Conservation (phyloP, 2,888 invertebrate species). For the Cerastis leucographa region DNA sequence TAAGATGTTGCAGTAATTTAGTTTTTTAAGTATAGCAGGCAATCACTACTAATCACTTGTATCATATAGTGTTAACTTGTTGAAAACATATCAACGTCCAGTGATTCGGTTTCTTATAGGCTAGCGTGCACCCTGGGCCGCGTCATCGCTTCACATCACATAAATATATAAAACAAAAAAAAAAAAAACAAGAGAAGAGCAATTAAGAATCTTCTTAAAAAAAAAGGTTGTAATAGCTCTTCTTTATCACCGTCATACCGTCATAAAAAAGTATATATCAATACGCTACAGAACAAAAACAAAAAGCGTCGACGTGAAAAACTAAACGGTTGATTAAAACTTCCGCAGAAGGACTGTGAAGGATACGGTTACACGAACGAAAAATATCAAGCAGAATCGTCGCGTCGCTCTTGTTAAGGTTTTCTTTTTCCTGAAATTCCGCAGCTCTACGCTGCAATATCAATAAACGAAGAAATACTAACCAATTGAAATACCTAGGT, state of each 20-base stretch:
- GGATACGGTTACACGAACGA: conserved; percentile 25
- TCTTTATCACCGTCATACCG: background rate
- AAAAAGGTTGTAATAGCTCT: too few relatives aligned
- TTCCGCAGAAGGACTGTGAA: conserved; percentile 17
- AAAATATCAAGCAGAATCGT: conserved; percentile 8
- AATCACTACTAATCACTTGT: too few relatives aligned
- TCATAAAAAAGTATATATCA: background rate
- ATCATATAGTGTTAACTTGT: background rate
- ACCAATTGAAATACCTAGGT: background rate
- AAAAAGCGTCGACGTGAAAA: conserved; percentile 29
- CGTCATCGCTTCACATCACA: too few relatives aligned
- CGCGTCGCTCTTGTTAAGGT: background rate
- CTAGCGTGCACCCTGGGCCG: too few relatives aligned
- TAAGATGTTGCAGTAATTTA: background rate
- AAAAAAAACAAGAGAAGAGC: too few relatives aligned
- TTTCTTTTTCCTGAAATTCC: conserved; percentile 5
- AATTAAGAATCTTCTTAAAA: too few relatives aligned
- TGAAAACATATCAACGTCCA: too few relatives aligned
- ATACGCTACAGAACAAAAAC: background rate
- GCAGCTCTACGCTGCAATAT: background rate
- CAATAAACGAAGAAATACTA: background rate
- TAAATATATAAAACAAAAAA: too few relatives aligned
- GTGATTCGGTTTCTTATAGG: too few relatives aligned
- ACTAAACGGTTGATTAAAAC: conserved; percentile 44
- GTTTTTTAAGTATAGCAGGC: background rate